Conservation (phyloP, 1,140 invertebrate species). For the Dufourea novaeangliae region DNA sequence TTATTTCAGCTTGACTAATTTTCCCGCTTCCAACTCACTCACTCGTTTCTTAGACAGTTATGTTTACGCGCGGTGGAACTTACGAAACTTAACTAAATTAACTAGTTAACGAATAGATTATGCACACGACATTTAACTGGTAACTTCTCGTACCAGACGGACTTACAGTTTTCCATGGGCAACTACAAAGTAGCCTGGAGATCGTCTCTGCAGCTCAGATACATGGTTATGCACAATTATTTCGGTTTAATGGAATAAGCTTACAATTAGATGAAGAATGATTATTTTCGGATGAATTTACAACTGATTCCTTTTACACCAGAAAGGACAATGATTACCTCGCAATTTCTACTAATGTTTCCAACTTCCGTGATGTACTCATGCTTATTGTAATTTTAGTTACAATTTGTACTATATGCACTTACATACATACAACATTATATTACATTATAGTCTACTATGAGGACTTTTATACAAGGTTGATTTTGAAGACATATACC, state of each 20-base stretch:
- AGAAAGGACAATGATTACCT: no score
- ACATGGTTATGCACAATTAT: constrained; percentile 22
- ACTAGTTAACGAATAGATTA: constrained; percentile 68
- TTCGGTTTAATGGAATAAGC: constrained; percentile 36
- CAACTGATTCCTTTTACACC: neutral
- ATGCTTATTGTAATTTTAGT: neutral
- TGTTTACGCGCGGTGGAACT: constrained; percentile 66
- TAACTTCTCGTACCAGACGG: constrained; percentile 43
- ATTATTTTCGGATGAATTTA: neutral
- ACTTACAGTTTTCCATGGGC: constrained; percentile 56
- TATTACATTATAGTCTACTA: no score
- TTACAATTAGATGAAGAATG: neutral
- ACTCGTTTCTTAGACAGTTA: constrained; percentile 57
- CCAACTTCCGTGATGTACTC: neutral
- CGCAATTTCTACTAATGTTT: no score
- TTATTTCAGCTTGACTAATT: constrained; percentile 65
- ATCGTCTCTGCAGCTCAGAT: constrained; percentile 43
- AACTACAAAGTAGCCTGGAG: constrained; percentile 53
- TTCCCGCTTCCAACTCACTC: constrained; percentile 56
- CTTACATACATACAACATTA: neutral
- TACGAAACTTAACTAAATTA: constrained; percentile 67
- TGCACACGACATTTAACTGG: constrained; percentile 66
- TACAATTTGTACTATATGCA: neutral
- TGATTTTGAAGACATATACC: constrained; percentile 3
- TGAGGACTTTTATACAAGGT: neutral